Base-by-base conservation (phyloP, 2,113 vertebrate species). In the Neotoma lepida region DNA sequence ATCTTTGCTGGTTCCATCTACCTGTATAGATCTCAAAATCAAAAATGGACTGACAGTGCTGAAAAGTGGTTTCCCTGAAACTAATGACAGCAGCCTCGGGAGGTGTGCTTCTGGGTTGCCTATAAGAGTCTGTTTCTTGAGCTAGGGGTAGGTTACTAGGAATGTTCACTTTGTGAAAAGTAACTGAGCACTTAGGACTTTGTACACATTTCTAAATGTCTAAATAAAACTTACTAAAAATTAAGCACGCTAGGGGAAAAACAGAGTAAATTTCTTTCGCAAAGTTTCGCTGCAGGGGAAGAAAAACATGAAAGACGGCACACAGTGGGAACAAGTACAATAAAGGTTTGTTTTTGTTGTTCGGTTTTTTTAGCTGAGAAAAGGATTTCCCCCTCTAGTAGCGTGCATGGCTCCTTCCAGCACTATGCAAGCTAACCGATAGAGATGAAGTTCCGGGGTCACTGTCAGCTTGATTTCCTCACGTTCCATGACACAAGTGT, bases 111-210 rank as follows among this genome's bases (percentile, higher is more conserved):
- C 56, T 86, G 24, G 7, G 30, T 41, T 44, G 6, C 84, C 64
- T 81, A 66, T 70, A 86, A 95, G 35, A 73, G 41, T 61, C n/a
- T 58, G 24, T 77, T 73, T 89, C 88, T 95, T 64, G 20, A 94
- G 76, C 73, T 88, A 14, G 66, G 78, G 68, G 58, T 33, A 58
- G 18, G 44, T 94, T 68, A 86, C 73, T 17, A 87, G 78, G 61
- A 91, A 24, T 84, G 51, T 77, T 84, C 54, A 39, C 46, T 61
- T 66, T 39, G 74, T 41, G 39, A 66, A 93, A 77, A 82, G 77
- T 61, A 93, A 80, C 78, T 49, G 64, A 82, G 80, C 0, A 9
- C 22, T 86, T 71, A 77, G 84, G 84, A 94, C 44, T 92, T 49
- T 76, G 64, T 33, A 51, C 26, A 56, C 0, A 17, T 30, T 94